Evolutionary conservation across 2,888 invertebrate species (phyloP).

Genomic region (Cheilosia scutellata): DNA sequence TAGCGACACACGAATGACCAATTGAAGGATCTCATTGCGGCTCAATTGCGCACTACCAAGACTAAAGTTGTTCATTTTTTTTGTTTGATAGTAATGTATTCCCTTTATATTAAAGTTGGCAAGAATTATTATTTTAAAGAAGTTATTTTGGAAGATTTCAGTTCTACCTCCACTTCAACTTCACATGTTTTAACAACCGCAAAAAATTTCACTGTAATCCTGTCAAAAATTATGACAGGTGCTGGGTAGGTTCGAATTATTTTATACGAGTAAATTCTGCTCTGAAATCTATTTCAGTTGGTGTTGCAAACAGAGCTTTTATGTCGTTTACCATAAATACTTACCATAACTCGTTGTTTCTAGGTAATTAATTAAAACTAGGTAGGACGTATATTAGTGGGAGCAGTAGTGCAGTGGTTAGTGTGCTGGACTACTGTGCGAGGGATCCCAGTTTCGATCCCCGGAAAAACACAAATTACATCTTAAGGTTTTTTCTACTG

Average conservation of each 20-base stretch:
- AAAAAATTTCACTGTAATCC: neutral
- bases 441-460: no score
- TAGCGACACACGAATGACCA: conserved; percentile 90
- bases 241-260: neutral
- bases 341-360: no score
- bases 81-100: neutral
- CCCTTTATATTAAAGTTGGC: neutral
- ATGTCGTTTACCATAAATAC: no score
- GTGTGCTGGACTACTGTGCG: no score
- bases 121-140: neutral
- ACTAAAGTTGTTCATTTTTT: conserved; percentile 82
- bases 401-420: no score
- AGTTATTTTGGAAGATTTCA: neutral
- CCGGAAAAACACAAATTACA: no score
- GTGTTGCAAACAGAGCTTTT: no score
- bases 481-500: no score
- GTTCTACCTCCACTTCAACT: conserved; percentile 5
- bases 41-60: conserved; percentile 87
- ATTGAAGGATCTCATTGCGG: conserved; percentile 87
- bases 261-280: no score
- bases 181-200: conserved; percentile 37
- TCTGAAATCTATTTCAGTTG: no score
- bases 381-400: no score
- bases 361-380: no score
- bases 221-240: conserved; percentile 15